Conservation (phyloP, 2,113 vertebrate species). For the Ophthalmolycus amberensis region DNA sequence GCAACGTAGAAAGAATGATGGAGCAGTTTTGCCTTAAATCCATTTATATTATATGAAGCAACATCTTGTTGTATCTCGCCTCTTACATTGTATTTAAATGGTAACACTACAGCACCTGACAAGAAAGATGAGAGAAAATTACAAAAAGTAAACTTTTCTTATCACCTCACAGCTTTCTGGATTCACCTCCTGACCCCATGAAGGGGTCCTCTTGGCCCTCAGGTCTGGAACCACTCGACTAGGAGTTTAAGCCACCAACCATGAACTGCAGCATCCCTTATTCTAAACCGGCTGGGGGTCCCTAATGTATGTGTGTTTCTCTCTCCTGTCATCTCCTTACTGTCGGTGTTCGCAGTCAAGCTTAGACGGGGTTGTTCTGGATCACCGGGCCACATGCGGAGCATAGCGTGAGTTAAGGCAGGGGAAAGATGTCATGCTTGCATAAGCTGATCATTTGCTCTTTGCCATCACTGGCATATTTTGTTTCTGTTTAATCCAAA, state of each 20-base stretch:
- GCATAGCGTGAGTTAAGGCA: neutral
- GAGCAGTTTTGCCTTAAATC: neutral
- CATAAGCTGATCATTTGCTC: neutral
- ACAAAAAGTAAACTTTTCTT: neutral
- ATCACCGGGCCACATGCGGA: constrained; percentile 7
- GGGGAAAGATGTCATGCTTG: neutral
- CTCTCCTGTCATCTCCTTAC: neutral
- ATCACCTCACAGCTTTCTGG: neutral
- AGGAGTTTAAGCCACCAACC: neutral
- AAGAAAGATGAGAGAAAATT: neutral
- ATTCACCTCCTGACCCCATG: neutral
- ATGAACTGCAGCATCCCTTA: neutral
- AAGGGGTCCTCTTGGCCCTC: neutral
- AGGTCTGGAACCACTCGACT: neutral
- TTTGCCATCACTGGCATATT: neutral
- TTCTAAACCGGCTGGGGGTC: neutral
- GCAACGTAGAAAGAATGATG: neutral
- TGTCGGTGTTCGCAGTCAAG: neutral
- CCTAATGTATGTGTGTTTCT: constrained; percentile 12
- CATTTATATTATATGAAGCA: neutral
- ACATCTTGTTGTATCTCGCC: neutral
- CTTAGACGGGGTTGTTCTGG: constrained; percentile 15
- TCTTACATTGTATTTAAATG: neutral
- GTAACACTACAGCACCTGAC: neutral
- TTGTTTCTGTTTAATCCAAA: neutral